Conservation (phyloP, 2,888 invertebrate species). For the Nomada flava region DNA sequence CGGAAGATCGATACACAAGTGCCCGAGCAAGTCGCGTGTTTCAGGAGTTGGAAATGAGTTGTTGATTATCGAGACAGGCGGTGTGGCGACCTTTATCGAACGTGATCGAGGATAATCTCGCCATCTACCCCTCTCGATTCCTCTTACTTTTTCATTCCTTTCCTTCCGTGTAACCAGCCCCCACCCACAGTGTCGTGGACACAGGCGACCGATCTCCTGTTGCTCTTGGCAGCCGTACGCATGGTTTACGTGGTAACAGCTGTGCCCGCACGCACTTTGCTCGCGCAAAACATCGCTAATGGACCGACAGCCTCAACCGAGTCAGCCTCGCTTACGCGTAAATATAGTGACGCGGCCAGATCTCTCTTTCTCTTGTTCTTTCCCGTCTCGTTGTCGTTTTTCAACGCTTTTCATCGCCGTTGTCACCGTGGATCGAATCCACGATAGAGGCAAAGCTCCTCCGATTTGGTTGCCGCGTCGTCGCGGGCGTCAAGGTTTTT, state of each 20-base stretch:
- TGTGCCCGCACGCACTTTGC: constrained; percentile 77
- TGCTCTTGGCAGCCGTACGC: constrained; percentile 73
- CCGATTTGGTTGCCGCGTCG: background rate
- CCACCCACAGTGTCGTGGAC: constrained; percentile 7
- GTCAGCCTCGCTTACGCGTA: constrained; percentile 53
- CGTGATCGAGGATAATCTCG: constrained; percentile 63
- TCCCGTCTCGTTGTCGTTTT: background rate
- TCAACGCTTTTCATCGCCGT: background rate
- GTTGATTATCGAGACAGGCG: constrained; percentile 52
- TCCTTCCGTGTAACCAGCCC: constrained; percentile 5
- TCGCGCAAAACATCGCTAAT: constrained; percentile 79
- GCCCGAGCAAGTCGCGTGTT: background rate
- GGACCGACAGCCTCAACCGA: constrained; percentile 75
- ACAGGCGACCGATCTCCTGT: constrained; percentile 62
- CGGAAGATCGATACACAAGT: constrained; percentile 13
- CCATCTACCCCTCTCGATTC: constrained; percentile 32
- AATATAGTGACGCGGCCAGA: constrained; percentile 53
- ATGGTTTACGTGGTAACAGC: constrained; percentile 78
- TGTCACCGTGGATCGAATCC: constrained; percentile 28
- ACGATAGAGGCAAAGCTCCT: background rate
- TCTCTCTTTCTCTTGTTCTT: constrained; percentile 18
- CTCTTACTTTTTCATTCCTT: constrained; percentile 20
- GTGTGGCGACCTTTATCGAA: constrained; percentile 49
- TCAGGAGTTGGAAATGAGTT: constrained; percentile 29
- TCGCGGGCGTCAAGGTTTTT: too few species aligned